These are phyloP conservation scores for Aromia moschata DNA, from an alignment of 2,888 invertebrate genomes.

Conservation along the genomic window DNA sequence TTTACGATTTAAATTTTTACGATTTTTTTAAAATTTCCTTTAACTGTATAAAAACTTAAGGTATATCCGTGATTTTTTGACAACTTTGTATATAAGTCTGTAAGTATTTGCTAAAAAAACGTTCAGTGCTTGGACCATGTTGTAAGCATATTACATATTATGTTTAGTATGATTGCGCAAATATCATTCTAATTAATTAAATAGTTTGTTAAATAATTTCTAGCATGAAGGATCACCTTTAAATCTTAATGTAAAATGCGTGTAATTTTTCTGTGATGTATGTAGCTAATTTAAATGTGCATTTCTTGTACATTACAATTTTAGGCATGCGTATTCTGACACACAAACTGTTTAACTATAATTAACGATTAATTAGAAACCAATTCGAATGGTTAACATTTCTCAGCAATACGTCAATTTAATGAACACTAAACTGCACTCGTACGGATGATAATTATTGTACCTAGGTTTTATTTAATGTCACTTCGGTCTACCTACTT, in stretches of 20 bases:
- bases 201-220: neutral
- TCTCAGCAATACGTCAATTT: constrained; percentile 12
- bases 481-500: constrained; percentile 24
- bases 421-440: constrained; percentile 16
- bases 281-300: neutral
- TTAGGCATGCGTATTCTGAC: neutral
- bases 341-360: neutral
- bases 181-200: neutral
- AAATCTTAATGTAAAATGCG: neutral
- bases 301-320: neutral
- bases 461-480: constrained; percentile 24
- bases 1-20: too few species aligned
- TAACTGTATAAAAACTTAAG: too few species aligned
- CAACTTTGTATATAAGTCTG: too few species aligned
- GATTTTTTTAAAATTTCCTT: too few species aligned
- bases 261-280: too few species aligned
- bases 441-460: constrained; percentile 19
- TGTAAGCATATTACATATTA: too few species aligned
- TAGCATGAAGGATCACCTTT: too few species aligned
- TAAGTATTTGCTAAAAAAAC: too few species aligned
- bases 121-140: too few species aligned
- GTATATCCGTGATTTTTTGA: too few species aligned
- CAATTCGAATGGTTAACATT: constrained; percentile 11
- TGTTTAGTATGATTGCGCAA: too few species aligned
- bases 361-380: constrained; percentile 16